Evolutionary conservation across 92 coral and sea anemone genomes (phyloP).

Genomic region (Epizoanthus scotinus): DNA sequence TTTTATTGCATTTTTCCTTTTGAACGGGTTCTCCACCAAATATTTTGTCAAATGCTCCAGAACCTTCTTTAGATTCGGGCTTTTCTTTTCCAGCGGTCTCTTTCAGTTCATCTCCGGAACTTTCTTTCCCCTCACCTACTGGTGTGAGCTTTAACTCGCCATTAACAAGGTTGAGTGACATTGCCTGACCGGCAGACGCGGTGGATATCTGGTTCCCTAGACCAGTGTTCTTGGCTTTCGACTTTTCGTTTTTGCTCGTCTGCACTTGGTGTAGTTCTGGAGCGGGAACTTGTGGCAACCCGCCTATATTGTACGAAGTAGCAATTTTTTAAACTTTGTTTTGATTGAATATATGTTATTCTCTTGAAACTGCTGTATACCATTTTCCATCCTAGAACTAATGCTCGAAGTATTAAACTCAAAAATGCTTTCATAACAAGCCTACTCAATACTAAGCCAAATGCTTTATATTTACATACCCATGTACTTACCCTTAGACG

Average conservation of each 20-base stretch:
- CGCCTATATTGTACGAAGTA: background rate
- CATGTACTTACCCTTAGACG: too few relatives aligned
- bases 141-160: slow-evolving; percentile 88
- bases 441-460: too few relatives aligned
- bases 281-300: slow-evolving; percentile 22
- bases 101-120: slow-evolving; percentile 19
- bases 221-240: slow-evolving; percentile 37
- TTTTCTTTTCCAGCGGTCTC: background rate
- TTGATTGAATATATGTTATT: too few relatives aligned
- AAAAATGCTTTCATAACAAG: too few relatives aligned
- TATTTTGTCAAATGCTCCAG: slow-evolving; percentile 59
- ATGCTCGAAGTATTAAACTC: too few relatives aligned
- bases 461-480: too few relatives aligned
- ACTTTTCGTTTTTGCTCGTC: slow-evolving; percentile 18
- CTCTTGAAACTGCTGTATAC: too few relatives aligned
- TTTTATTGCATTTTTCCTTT: slow-evolving; percentile 65
- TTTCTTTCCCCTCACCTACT: slow-evolving; percentile 47
- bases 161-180: slow-evolving; percentile 85
- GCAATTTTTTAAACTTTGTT: too few relatives aligned
- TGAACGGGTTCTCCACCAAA: slow-evolving; percentile 49
- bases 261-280: background rate
- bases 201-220: slow-evolving; percentile 73
- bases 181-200: slow-evolving; percentile 94
- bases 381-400: too few relatives aligned
- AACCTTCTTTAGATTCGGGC: slow-evolving; percentile 11